A percentile compares a stretch with the other conserved stretches of the same genome.
These are phyloP conservation scores for Mustela nigripes DNA, from an alignment of 2,113 vertebrate genomes.

Conservation along the genomic window DNA sequence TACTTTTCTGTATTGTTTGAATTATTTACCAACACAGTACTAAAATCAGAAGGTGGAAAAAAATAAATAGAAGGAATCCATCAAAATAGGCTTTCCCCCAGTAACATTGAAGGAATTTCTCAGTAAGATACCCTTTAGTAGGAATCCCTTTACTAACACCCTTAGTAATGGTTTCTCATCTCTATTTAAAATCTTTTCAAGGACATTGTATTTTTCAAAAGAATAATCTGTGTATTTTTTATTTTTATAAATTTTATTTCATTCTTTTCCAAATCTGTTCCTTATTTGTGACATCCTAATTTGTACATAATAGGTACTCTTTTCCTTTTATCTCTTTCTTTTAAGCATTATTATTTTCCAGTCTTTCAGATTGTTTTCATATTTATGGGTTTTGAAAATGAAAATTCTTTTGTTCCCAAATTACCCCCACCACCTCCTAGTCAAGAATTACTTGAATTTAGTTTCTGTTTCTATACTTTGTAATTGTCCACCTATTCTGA, in stretches of 20 bases:
- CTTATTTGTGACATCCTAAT: slow-evolving; percentile 20
- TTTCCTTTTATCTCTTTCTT: slow-evolving; percentile 34
- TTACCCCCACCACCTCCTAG: background rate
- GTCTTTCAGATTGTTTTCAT: background rate
- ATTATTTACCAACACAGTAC: background rate
- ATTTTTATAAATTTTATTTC: slow-evolving; percentile 19
- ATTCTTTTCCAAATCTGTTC: slow-evolving; percentile 34
- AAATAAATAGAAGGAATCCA: background rate
- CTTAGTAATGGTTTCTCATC: background rate
- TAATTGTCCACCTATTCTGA: slow-evolving; percentile 29
- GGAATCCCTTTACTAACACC: background rate
- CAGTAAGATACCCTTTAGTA: background rate
- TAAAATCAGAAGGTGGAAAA: slow-evolving; percentile 34
- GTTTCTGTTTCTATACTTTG: slow-evolving; percentile 19
- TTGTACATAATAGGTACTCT: background rate
- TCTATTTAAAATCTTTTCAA: background rate
- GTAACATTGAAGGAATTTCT: background rate
- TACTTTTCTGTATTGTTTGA: slow-evolving; percentile 29
- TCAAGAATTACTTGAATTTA: background rate
- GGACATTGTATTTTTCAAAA: background rate
- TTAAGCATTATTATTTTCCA: slow-evolving; percentile 41
- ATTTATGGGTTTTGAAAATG: slow-evolving; percentile 14
- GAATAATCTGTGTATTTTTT: slow-evolving; percentile 3
- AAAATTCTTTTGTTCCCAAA: slow-evolving; percentile 39
- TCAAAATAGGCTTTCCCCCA: background rate